Percentiles rank a stretch among this genome's conserved stretches.
Evolutionary conservation across 2,797 vertebrate genomes (phyloP).

Genomic region (Cercopithecus neglectus): DNA sequence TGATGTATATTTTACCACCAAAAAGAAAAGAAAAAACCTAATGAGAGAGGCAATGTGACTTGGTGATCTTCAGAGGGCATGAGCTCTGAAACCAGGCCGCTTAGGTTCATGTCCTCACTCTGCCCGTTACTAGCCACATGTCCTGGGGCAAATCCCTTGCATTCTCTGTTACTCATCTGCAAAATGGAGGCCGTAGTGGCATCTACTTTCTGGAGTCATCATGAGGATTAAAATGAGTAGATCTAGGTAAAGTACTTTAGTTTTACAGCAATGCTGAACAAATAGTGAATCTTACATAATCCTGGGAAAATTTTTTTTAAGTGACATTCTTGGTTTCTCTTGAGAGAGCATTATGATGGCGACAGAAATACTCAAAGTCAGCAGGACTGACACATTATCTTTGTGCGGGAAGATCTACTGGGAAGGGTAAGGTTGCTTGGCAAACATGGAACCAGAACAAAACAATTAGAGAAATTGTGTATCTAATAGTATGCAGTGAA

Average conservation of each 20-base stretch:
- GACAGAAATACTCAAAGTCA: neutral
- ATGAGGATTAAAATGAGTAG: neutral
- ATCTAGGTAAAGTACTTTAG: neutral
- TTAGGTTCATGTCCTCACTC: neutral
- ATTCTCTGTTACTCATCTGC: neutral
- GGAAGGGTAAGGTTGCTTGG: neutral
- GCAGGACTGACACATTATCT: neutral
- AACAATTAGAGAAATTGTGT: neutral
- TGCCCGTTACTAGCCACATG: no score
- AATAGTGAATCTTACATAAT: neutral
- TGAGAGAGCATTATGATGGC: neutral
- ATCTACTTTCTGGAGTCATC: neutral
- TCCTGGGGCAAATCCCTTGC: neutral
- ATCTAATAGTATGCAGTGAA: neutral
- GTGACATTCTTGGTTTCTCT: neutral
- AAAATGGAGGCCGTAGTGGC: neutral
- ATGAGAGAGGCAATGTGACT: neutral
- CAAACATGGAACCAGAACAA: neutral
- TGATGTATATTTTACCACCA: neutral
- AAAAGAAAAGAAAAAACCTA: neutral
- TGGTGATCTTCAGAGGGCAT: neutral
- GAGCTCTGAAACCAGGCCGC: neutral
- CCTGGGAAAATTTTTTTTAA: neutral
- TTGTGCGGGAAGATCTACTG: neutral
- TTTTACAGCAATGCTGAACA: neutral